Base-by-base conservation (phyloP, 2,797 vertebrate genomes). In the Toxotes lorentzi region DNA sequence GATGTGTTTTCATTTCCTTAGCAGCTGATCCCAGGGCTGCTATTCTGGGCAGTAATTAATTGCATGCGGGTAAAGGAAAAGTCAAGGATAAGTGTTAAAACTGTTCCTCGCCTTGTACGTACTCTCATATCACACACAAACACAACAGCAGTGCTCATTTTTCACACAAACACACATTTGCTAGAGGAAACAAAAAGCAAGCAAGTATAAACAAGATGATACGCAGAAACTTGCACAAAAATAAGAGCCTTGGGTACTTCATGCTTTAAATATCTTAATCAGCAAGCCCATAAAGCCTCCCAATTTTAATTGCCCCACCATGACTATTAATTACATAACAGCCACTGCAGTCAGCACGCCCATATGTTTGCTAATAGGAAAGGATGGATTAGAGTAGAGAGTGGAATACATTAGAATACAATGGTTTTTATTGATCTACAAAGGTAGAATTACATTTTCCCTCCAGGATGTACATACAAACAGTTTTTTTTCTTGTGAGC, bases 191-290 rank as follows among this genome's bases (percentile, higher is more conserved):
- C 77, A 84, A 86, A 86, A 38, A 79, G 7, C 34, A 51, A 86
- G 80, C 4, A 11, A 74, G 48, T 68, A 86, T 59, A 88, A 90
- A 83, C 65, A 85, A 81, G 45, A 60, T 6, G n/a, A 27, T 35
- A n/a, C 6, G 43, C 68, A 50, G 23, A 60, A 90, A 84, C 73
- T 74, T 73, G 74, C 63, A 85, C 62, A 87, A 83, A 82, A 86
- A 85, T 73, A 74, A 84, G 61, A 81, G 89, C 91, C 79, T 69
- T 40, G 79, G 86, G 88, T 81, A 50, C 79, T 90, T 91, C 87
- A 84, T 86, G 79, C 89, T 91, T 94, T 93, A 93, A 93, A 94
- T 89, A 92, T 93, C 90, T 89, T 93, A 94, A 95, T 95, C 92
- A 95, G 92, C 84, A 84, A 82, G 86, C 85, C 79, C 86, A 92